phyloP scores from a whole-genome alignment of 2,113 vertebrate species.

The Brevimyrus niger region DNA sequence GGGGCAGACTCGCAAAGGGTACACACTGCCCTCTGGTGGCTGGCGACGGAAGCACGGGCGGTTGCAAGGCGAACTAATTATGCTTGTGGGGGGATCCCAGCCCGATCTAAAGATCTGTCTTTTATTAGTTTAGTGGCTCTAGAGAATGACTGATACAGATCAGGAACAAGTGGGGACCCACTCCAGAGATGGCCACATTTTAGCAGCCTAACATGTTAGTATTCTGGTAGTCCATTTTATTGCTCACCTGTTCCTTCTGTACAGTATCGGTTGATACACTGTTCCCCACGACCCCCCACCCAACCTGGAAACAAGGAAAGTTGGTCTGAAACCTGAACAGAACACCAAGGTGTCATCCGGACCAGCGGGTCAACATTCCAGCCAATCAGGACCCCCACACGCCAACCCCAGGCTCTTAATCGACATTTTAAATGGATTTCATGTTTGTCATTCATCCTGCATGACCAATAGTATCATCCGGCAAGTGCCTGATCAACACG shows the following conservation, averaged over 20 bases:
- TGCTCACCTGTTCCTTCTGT: neutral
- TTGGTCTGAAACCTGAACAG: neutral
- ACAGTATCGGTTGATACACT: neutral
- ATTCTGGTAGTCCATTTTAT: neutral
- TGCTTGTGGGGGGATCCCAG: neutral
- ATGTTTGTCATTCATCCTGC: conserved; percentile 29
- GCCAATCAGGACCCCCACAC: neutral
- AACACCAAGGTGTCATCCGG: neutral
- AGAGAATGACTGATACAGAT: neutral
- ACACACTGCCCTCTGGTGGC: conserved; percentile 51
- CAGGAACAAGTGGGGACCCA: neutral
- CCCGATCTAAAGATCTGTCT: neutral
- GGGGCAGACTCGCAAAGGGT: neutral
- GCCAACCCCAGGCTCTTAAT: neutral
- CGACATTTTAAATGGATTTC: neutral
- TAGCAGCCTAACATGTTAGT: neutral
- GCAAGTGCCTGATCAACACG: conserved; percentile 25
- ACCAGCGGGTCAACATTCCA: neutral
- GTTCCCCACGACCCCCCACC: neutral
- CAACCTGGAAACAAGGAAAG: neutral
- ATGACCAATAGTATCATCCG: conserved; percentile 24
- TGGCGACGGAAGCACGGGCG: conserved; percentile 9
- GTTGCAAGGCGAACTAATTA: neutral
- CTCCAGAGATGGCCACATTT: neutral
- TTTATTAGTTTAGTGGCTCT: neutral